phyloP scores from a whole-genome alignment of 2,888 invertebrate genomes.

The Myathropa florea region DNA sequence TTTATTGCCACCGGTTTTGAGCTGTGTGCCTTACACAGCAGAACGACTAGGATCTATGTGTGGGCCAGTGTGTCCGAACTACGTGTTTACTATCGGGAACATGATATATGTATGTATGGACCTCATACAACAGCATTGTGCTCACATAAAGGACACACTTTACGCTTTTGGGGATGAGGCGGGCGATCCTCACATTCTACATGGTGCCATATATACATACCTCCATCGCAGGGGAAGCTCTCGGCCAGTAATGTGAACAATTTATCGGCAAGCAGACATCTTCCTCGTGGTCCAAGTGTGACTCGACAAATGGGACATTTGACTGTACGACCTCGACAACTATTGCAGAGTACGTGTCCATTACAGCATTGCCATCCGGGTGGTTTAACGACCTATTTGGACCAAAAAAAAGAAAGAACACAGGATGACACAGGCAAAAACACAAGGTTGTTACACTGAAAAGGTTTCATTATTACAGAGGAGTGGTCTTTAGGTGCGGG shows the following conservation, averaged over 20 bases:
- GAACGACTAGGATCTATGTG: slow-evolving; percentile 1
- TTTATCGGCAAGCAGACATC: slow-evolving; percentile 81
- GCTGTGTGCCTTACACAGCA: slow-evolving; percentile 47
- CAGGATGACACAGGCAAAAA: not conserved
- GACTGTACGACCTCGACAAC: slow-evolving; percentile 80
- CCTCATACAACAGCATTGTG: slow-evolving; percentile 61
- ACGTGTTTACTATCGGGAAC: slow-evolving; percentile 68
- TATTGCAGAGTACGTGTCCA: slow-evolving; percentile 81
- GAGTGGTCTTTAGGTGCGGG: not conserved
- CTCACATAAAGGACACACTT: slow-evolving; percentile 63
- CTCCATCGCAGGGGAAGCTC: slow-evolving; percentile 80
- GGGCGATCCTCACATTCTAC: slow-evolving; percentile 21
- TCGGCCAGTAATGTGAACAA: slow-evolving; percentile 80
- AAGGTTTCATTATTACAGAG: not conserved
- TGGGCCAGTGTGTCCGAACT: slow-evolving; percentile 30
- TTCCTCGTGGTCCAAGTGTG: slow-evolving; percentile 80
- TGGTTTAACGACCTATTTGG: slow-evolving; percentile 79
- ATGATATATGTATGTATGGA: slow-evolving; percentile 42
- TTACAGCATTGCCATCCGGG: slow-evolving; percentile 82
- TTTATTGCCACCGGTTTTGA: slow-evolving; percentile 62
- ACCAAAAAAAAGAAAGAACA: slow-evolving; percentile 4
- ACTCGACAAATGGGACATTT: slow-evolving; percentile 81
- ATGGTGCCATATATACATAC: slow-evolving; percentile 73
- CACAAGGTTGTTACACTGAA: not conserved
- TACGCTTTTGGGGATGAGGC: slow-evolving; percentile 39